These are phyloP conservation scores for Cromileptes altivelis DNA, from an alignment of 2,113 vertebrate genomes.

Conservation along the genomic window DNA sequence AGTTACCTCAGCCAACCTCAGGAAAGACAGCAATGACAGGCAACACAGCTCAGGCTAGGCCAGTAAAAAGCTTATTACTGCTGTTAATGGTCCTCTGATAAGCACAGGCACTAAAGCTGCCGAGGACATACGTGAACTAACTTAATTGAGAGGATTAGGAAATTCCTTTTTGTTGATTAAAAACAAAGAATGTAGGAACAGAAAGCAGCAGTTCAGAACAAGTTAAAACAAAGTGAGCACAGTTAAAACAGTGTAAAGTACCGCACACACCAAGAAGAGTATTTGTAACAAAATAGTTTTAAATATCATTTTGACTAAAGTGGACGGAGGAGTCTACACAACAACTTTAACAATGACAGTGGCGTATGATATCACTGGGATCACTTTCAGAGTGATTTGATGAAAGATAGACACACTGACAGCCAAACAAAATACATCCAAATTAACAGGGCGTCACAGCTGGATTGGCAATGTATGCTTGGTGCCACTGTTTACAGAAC, in stretches of 20 bases:
- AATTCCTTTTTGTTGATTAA: slow-evolving; percentile 59
- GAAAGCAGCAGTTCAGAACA: not conserved
- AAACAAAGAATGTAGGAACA: slow-evolving; percentile 15
- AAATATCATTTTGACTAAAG: no score
- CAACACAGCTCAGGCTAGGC: slow-evolving; percentile 23
- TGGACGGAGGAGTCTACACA: no score
- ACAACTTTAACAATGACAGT: no score
- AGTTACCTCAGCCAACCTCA: slow-evolving; percentile 14
- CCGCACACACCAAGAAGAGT: no score
- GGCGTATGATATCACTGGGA: no score
- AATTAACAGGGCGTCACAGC: no score
- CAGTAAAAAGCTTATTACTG: slow-evolving; percentile 49
- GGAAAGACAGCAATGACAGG: slow-evolving; percentile 34
- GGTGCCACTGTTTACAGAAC: no score
- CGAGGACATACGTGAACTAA: slow-evolving; percentile 36
- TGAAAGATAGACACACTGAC: no score
- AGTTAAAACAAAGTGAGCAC: not conserved
- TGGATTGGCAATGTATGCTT: no score
- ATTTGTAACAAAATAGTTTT: no score
- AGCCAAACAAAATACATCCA: no score
- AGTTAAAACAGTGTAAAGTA: not conserved
- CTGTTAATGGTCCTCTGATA: slow-evolving; percentile 29
- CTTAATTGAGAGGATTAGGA: slow-evolving; percentile 51
- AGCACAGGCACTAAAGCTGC: slow-evolving; percentile 42
- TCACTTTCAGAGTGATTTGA: no score